Evolutionary conservation across 2,797 vertebrate species (phyloP).

Genomic region (Tokudaia muenninki): DNA sequence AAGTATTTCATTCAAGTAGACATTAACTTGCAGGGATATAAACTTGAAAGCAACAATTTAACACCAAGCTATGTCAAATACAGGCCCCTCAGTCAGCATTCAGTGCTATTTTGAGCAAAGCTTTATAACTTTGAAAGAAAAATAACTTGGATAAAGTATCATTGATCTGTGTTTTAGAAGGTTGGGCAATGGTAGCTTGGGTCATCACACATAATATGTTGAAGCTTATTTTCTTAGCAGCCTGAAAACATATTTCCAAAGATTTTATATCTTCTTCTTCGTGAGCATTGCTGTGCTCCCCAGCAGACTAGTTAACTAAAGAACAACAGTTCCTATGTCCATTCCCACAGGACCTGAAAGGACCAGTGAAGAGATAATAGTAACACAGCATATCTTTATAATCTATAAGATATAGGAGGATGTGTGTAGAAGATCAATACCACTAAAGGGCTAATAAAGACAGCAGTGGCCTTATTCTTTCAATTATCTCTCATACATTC

Average conservation of each 20-base stretch:
- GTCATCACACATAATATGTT: background rate
- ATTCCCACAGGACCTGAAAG: background rate
- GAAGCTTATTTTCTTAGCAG: background rate
- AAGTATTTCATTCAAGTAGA: background rate
- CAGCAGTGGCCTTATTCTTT: background rate
- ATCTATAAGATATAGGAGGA: background rate
- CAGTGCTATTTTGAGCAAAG: background rate
- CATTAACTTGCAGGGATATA: slow-evolving; percentile 14
- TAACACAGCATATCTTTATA: background rate
- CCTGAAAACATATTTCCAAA: slow-evolving; percentile 11
- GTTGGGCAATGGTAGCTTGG: background rate
- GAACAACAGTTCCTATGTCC: background rate
- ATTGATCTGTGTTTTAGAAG: background rate
- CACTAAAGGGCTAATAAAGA: background rate
- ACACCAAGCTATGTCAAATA: background rate
- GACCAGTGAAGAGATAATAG: background rate
- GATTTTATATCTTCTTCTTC: background rate
- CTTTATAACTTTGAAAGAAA: background rate
- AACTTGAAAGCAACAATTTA: slow-evolving; percentile 40
- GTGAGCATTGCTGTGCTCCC: background rate
- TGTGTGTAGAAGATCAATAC: background rate
- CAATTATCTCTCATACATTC: background rate
- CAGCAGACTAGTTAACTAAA: background rate
- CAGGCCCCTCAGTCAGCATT: background rate
- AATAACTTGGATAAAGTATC: slow-evolving; percentile 14